These are phyloP conservation scores for Archips xylosteana DNA, from an alignment of 2,888 invertebrate species.

Conservation along the genomic window DNA sequence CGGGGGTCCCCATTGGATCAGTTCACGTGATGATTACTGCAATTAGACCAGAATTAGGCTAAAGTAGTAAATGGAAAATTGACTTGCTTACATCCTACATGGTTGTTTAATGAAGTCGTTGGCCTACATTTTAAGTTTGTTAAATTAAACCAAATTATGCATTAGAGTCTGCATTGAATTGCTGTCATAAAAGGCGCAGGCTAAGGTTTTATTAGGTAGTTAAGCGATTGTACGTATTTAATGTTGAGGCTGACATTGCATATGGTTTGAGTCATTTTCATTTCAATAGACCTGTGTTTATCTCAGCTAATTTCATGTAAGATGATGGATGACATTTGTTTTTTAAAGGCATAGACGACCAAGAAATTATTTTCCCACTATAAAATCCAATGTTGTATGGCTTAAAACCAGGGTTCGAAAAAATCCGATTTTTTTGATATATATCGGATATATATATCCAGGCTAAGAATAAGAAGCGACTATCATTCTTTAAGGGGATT, in stretches of 20 bases:
- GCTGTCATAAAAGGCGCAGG: constrained; percentile 4
- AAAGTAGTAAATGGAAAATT: constrained; percentile 20
- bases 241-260: constrained; percentile 20
- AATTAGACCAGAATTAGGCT: constrained; percentile 33
- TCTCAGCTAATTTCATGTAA: background rate
- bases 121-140: constrained; percentile 17
- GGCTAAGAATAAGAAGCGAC: too few relatives aligned
- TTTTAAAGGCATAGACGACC: background rate
- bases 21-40: constrained; percentile 20
- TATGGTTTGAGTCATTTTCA: background rate
- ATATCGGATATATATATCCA: too few relatives aligned
- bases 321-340: background rate
- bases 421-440: too few relatives aligned
- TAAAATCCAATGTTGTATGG: too few relatives aligned
- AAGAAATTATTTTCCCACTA: too few relatives aligned
- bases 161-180: constrained; percentile 1
- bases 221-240: constrained; percentile 27
- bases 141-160: constrained; percentile 5
- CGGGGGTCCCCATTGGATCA: constrained; percentile 16
- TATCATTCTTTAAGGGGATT: too few relatives aligned
- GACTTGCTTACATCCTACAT: background rate
- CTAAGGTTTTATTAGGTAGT: constrained; percentile 16
- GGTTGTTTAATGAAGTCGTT: constrained; percentile 4
- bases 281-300: background rate
- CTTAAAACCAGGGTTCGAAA: too few relatives aligned